Conservation (phyloP, 1,140 invertebrate genomes). For the Lordiphosa stackelbergi region DNA sequence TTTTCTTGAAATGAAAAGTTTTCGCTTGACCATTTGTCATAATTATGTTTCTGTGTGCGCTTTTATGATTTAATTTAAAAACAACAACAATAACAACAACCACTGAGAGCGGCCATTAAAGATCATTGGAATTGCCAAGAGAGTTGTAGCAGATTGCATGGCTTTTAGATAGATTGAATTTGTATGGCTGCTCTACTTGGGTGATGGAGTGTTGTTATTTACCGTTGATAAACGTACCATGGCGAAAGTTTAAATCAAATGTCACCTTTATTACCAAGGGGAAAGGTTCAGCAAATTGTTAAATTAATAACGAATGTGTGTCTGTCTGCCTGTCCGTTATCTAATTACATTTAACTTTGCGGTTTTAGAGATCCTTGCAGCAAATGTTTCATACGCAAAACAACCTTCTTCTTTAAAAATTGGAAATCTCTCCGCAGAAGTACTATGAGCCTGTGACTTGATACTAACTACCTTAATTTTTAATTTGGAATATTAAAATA, state of each 20-base stretch:
- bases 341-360: too few relatives aligned
- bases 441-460: too few relatives aligned
- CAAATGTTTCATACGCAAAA: too few relatives aligned
- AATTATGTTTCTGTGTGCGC: conserved; percentile 56
- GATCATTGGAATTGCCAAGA: conserved; percentile 36
- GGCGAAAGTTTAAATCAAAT: conserved; percentile 51
- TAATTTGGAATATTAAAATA: too few relatives aligned
- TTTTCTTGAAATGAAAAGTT: conserved; percentile 57
- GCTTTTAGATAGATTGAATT: conserved; percentile 26
- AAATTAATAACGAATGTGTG: too few relatives aligned
- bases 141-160: conserved; percentile 1
- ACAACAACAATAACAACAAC: conserved; percentile 6
- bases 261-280: conserved; percentile 6
- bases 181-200: conserved; percentile 47
- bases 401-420: too few relatives aligned
- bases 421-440: too few relatives aligned
- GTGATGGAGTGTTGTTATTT: conserved; percentile 31
- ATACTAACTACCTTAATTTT: too few relatives aligned
- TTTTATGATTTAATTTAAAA: conserved; percentile 56
- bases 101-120: conserved; percentile 35
- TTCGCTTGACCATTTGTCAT: conserved; percentile 62
- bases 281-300: conserved; percentile 3
- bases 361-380: too few relatives aligned
- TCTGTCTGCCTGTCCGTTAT: too few relatives aligned
- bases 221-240: conserved; percentile 43